Evolutionary conservation across 2,113 vertebrate species (phyloP).

Genomic region (Tychaedon coryphoeus): DNA sequence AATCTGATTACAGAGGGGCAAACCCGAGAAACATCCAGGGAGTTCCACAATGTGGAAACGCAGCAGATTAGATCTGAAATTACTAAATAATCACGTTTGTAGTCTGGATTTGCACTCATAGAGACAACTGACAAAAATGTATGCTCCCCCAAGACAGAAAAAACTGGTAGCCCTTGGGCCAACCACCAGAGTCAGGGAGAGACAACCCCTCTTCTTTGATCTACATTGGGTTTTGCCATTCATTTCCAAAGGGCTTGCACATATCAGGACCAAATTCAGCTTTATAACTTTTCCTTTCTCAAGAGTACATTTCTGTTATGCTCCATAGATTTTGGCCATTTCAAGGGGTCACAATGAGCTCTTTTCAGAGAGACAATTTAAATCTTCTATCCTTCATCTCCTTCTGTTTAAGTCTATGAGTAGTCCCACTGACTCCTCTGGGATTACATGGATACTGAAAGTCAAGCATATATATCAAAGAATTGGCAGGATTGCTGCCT

Average conservation of each 20-base stretch:
- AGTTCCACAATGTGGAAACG: not conserved
- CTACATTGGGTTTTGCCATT: not conserved
- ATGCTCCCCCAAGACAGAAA: not conserved
- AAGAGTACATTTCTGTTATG: not conserved
- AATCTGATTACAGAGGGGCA: conserved; percentile 17
- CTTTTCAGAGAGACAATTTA: not conserved
- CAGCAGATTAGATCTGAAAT: conserved; percentile 19
- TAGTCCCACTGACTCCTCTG: not conserved
- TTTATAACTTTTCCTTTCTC: not conserved
- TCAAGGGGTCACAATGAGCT: not conserved
- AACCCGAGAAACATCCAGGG: not conserved
- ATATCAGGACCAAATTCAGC: not conserved
- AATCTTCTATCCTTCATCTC: not conserved
- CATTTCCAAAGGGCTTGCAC: not conserved
- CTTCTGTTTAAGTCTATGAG: not conserved
- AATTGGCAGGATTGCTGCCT: not conserved
- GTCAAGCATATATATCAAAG: not conserved
- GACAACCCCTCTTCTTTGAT: not conserved
- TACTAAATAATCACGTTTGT: not conserved
- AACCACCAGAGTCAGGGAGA: not conserved
- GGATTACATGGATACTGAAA: not conserved
- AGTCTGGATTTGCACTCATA: not conserved
- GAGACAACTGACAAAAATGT: not conserved
- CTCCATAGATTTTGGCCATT: not conserved
- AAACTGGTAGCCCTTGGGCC: not conserved